Conservation (phyloP, 2,113 vertebrate genomes). For the Actinemys pallida region DNA sequence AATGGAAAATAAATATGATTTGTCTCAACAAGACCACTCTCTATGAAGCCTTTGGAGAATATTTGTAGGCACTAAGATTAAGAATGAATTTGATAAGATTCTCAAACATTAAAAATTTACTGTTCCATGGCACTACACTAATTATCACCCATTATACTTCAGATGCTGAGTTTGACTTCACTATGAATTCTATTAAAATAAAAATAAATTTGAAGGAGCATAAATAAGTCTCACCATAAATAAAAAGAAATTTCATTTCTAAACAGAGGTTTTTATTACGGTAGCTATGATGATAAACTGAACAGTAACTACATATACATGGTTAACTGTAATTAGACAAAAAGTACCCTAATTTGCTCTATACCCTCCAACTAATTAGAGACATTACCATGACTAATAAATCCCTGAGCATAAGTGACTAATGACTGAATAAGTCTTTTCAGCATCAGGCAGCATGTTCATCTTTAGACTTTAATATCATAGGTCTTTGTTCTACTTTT, state of each 20-base stretch:
- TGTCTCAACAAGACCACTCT: not conserved
- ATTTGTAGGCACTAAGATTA: not conserved
- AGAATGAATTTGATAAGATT: not conserved
- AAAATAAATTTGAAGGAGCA: not conserved
- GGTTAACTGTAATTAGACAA: constrained; percentile 14
- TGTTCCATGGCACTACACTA: accelerated
- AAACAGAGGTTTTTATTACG: accelerated
- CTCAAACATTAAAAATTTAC: not conserved
- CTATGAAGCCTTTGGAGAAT: not conserved
- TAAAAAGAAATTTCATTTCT: not conserved
- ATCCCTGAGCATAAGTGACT: constrained; percentile 17
- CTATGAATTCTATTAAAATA: not conserved
- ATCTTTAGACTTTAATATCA: not conserved
- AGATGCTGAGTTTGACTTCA: not conserved
- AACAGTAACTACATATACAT: not conserved
- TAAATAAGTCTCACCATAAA: no score
- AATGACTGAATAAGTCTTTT: constrained; percentile 40
- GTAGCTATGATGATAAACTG: not conserved
- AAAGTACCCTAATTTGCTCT: constrained; percentile 22
- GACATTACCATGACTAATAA: constrained; percentile 58
- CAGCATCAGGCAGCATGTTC: not conserved
- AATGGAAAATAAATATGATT: not conserved
- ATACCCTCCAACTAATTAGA: constrained; percentile 55
- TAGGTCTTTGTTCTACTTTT: constrained; percentile 34
- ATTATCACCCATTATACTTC: not conserved